Conservation (phyloP, 2,888 invertebrate genomes). For the Cartodere bifasciata region DNA sequence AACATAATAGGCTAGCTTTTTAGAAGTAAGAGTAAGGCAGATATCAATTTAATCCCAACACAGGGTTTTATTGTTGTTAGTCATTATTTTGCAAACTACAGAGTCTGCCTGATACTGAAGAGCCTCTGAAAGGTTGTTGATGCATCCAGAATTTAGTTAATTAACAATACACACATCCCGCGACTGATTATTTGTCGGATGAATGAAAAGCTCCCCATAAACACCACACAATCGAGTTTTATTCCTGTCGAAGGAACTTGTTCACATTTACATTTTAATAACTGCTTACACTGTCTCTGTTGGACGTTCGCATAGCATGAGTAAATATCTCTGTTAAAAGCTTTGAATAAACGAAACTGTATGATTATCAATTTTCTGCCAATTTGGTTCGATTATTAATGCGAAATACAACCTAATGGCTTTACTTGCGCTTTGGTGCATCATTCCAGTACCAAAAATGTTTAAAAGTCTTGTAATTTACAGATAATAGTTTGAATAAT, state of each 20-base stretch:
- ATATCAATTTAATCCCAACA: too few relatives aligned
- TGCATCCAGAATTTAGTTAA: slow-evolving; percentile 24
- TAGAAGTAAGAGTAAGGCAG: too few relatives aligned
- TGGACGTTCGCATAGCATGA: slow-evolving; percentile 13
- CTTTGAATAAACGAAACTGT: slow-evolving; percentile 25
- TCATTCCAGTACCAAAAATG: too few relatives aligned
- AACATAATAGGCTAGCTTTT: too few relatives aligned
- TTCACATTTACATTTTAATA: slow-evolving; percentile 37
- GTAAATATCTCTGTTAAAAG: slow-evolving; percentile 20
- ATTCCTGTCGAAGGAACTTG: slow-evolving; percentile 32
- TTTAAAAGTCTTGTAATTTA: too few relatives aligned
- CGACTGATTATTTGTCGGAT: slow-evolving; percentile 32
- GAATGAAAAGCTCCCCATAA: slow-evolving; percentile 9
- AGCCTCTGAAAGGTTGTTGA: too few relatives aligned
- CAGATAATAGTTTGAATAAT: too few relatives aligned
- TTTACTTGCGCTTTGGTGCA: too few relatives aligned
- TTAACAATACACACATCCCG: slow-evolving; percentile 31
- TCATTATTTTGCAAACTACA: too few relatives aligned
- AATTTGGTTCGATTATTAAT: slow-evolving; percentile 36
- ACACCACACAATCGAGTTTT: slow-evolving; percentile 23
- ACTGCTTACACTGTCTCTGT: slow-evolving; percentile 27
- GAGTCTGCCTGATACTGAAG: too few relatives aligned
- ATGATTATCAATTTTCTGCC: slow-evolving; percentile 39
- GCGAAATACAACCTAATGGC: too few relatives aligned
- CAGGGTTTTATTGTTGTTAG: too few relatives aligned